Evolutionary conservation across 1,140 invertebrate species (phyloP).

Genomic region (Meloidogyne hapla): DNA sequence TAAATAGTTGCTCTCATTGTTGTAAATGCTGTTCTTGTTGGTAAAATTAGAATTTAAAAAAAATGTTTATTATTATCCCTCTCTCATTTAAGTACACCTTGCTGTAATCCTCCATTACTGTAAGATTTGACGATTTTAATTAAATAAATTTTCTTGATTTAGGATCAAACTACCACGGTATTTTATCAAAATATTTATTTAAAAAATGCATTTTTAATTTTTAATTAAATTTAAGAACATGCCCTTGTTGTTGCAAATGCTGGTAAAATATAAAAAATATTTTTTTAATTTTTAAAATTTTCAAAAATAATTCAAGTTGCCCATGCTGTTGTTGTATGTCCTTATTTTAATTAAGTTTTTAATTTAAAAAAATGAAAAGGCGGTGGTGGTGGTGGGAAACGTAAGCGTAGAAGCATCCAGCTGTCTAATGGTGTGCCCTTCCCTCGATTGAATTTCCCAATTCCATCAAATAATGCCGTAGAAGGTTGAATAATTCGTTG

Average conservation of each 20-base stretch:
- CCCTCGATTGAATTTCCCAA: conserved; percentile 11
- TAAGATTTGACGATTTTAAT: conserved; percentile 11
- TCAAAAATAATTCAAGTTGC: neutral
- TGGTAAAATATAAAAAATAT: conserved; percentile 1
- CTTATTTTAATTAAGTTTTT: neutral
- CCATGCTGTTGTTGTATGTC: conserved; percentile 17
- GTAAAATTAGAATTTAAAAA: neutral
- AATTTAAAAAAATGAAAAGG: conserved; percentile 1
- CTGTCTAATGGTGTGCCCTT: conserved; percentile 11
- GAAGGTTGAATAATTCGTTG: neutral
- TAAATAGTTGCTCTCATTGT: conserved; percentile 25
- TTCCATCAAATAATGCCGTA: neutral
- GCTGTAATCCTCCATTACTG: conserved; percentile 26
- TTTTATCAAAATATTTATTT: conserved; percentile 4
- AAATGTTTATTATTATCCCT: no score
- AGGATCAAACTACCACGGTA: conserved; percentile 14
- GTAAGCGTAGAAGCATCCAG: neutral
- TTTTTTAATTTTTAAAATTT: neutral
- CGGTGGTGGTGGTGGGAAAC: neutral
- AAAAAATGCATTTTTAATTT: no score
- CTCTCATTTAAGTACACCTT: conserved; percentile 10
- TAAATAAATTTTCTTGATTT: neutral
- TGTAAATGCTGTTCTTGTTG: conserved; percentile 29
- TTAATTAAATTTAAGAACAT: conserved; percentile 7
- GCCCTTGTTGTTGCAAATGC: conserved; percentile 25